phyloP scores from a whole-genome alignment of 2,113 vertebrate species.

The Carassius gibelio region DNA sequence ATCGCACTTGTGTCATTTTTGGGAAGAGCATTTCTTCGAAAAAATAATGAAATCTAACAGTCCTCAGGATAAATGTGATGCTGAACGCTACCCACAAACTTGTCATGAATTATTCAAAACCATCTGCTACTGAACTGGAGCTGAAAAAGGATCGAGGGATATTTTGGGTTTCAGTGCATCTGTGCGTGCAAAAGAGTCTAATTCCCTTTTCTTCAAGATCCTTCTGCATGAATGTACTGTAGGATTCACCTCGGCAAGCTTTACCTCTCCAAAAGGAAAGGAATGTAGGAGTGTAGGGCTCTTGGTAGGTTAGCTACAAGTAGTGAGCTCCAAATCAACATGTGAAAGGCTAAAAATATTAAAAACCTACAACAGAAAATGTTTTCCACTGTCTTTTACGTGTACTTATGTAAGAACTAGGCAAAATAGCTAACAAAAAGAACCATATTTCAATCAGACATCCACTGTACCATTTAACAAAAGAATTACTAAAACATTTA shows the following conservation, averaged over 20 bases:
- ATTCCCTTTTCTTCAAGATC: background rate
- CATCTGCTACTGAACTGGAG: slow-evolving; percentile 68
- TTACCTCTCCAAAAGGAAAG: slow-evolving; percentile 27
- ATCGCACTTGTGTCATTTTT: slow-evolving; percentile 16
- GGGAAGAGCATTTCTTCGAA: slow-evolving; percentile 43
- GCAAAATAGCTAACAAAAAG: background rate
- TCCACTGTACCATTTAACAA: background rate
- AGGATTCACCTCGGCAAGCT: slow-evolving; percentile 26
- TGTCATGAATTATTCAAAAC: slow-evolving; percentile 76
- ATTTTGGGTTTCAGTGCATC: slow-evolving; percentile 63
- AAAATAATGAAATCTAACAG: slow-evolving; percentile 59
- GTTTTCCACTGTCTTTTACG: background rate
- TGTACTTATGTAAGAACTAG: background rate
- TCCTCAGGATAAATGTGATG: slow-evolving; percentile 66
- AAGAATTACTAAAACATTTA: background rate
- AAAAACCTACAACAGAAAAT: background rate
- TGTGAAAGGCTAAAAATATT: background rate
- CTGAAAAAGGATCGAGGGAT: slow-evolving; percentile 60
- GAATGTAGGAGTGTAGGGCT: slow-evolving; percentile 18
- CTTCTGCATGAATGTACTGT: slow-evolving; percentile 18
- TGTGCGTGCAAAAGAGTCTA: slow-evolving; percentile 40
- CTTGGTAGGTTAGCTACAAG: background rate
- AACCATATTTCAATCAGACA: background rate
- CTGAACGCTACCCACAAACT: slow-evolving; percentile 63
- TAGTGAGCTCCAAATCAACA: slow-evolving; percentile 15